phyloP scores from a whole-genome alignment of 2,797 vertebrate genomes.

The Calcarius lapponicus region DNA sequence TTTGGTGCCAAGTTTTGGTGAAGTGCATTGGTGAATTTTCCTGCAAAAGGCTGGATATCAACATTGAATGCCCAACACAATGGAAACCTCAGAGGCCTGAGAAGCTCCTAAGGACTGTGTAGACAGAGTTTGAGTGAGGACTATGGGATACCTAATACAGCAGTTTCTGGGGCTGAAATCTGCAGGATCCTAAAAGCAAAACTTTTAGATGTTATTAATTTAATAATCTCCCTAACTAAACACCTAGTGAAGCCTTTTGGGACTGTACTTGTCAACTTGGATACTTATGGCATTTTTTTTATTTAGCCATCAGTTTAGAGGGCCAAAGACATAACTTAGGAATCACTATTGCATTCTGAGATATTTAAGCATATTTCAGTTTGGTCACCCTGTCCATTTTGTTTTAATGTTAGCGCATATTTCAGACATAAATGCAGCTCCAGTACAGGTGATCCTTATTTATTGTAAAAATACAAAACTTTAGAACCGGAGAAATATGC shows the following conservation, averaged over 20 bases:
- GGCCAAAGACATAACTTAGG: neutral
- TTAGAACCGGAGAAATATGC: neutral
- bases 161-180: neutral
- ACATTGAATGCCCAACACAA: neutral
- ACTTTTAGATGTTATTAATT: neutral
- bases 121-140: neutral
- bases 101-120: neutral
- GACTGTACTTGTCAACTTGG: neutral
- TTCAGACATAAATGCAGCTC: neutral
- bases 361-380: neutral
- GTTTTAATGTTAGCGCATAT: neutral
- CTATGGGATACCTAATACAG: neutral
- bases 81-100: neutral
- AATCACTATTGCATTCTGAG: neutral
- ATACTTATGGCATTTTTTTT: neutral
- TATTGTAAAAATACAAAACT: neutral
- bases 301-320: neutral
- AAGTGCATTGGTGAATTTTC: neutral
- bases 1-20: neutral
- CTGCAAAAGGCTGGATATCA: neutral
- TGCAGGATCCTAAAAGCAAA: neutral
- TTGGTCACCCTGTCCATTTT: neutral
- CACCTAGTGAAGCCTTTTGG: neutral
- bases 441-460: neutral
- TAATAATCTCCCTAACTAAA: neutral